These are phyloP conservation scores for Tonatia bakeri DNA, from an alignment of 2,113 vertebrate genomes.

Conservation along the genomic window DNA sequence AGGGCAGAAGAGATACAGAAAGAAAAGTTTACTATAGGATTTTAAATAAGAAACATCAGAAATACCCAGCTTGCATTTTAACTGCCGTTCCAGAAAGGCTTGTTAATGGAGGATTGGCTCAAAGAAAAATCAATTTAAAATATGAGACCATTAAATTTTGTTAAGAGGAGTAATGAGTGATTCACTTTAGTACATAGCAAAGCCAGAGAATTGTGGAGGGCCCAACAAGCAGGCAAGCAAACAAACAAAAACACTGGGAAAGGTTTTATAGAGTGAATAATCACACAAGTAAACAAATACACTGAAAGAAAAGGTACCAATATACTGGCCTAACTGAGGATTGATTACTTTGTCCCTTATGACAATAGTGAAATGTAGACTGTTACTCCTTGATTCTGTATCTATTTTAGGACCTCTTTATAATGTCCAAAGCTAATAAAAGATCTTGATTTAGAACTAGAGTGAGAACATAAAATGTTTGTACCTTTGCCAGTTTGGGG, in stretches of 20 bases:
- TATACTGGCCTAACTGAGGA: neutral
- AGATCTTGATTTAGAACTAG: conserved; percentile 19
- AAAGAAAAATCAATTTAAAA: neutral
- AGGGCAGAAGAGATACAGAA: accelerated
- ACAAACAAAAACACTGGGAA: neutral
- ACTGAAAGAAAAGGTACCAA: neutral
- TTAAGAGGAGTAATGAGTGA: neutral
- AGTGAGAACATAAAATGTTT: conserved; percentile 32
- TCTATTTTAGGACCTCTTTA: neutral
- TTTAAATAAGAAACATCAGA: neutral
- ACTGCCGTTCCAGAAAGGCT: neutral
- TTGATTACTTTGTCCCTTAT: neutral
- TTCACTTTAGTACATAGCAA: neutral
- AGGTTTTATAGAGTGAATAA: neutral
- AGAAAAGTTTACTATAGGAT: neutral
- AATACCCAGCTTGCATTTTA: neutral
- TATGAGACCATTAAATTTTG: neutral
- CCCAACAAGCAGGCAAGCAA: neutral
- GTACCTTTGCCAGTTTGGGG: conserved; percentile 7
- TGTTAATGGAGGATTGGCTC: neutral
- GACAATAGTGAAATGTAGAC: neutral
- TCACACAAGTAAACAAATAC: neutral
- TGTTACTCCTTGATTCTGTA: neutral
- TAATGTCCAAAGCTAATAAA: conserved; percentile 22
- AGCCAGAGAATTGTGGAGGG: neutral